Conservation (phyloP, 2,797 vertebrate genomes). For the Trematomus bernacchii region DNA sequence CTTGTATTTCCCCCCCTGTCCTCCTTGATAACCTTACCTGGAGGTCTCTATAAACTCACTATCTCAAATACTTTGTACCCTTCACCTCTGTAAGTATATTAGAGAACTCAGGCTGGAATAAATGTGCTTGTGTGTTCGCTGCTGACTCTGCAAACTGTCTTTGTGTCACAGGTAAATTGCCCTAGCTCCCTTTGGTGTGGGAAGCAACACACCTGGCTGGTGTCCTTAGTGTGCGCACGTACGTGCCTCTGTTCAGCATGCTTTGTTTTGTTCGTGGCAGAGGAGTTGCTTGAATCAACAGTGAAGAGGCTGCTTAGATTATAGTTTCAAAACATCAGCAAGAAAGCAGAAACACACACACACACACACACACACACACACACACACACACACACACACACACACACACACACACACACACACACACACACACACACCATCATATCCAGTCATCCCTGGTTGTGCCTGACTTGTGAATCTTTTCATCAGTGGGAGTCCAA, state of each 20-base stretch:
- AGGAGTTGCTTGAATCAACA: conserved; percentile 30
- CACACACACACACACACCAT: background rate
- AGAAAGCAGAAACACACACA: background rate
- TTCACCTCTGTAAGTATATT: conserved; percentile 20
- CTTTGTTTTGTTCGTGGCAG: conserved; percentile 39
- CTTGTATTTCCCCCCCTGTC: conserved; percentile 1
- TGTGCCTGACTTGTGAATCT: conserved; percentile 45
- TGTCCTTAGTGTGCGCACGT: conserved; percentile 16
- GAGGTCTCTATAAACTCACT: conserved; percentile 11
- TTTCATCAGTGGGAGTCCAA: conserved; percentile 52
- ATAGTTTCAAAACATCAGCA: conserved; percentile 11
- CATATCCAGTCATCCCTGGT: conserved; percentile 11
- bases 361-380: background rate
- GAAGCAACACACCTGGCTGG: conserved; percentile 38
- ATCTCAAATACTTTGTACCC: conserved; percentile 12
- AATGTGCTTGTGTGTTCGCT: conserved; percentile 27
- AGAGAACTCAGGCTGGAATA: conserved; percentile 28
- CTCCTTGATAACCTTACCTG: conserved; percentile 9
- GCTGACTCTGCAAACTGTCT: conserved; percentile 54
- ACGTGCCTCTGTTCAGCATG: conserved; percentile 6
- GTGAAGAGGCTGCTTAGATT: conserved; percentile 33
- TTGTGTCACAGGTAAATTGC: conserved; percentile 64
- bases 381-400: background rate
- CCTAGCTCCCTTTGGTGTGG: conserved; percentile 31
- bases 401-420: no score